Evolutionary conservation across 2,888 invertebrate genomes (phyloP), one percentile per base, ranked within the genome.

Genomic region (Archips xylosteana): DNA sequence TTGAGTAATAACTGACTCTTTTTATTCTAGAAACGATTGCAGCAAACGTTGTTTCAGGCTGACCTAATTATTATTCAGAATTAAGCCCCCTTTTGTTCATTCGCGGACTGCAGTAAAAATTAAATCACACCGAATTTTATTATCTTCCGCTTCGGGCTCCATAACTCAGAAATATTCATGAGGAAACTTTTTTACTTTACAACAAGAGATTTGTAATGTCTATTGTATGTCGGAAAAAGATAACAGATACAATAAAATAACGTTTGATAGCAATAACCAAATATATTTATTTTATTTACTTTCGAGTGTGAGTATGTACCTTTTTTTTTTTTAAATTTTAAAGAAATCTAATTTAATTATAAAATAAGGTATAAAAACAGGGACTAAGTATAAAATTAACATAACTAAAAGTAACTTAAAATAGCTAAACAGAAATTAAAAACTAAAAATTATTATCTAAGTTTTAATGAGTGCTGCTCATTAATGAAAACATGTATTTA

Each of bases 101-200:
- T 86, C 84, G 82, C 83, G 81, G 82, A 81, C 86, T 86, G 86
- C 87, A 89, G 88, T 89, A 90, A 90, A 89, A 90, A 89, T 87
- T 86, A 88, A 88, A 88, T 89, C 89, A 88, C 83, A 87, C 87
- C 82, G 82, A 88, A 89, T 89, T 89, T 89, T 89, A 89, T 90
- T 88, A 89, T 88, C 89, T 87, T 86, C 84, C 88, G 86, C 86
- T 85, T 87, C 83, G 86, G 86, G 78, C 83, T 82, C 32, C 87
- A 87, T 89, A 89, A 89, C 88, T 89, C 87, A 85, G 86, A 89
- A 89, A 89, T 90, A 90, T 90, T 90, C 89, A 89, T 89, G 87
- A 89, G 83, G 77, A 84, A 89, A 89, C 86, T 87, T 89, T 89
- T 87, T 86, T 63, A 69, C 64, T 60, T 51, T 60, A 51, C 51